Conservation (phyloP, 1,140 invertebrate genomes). For the Penaeus vannamei region DNA sequence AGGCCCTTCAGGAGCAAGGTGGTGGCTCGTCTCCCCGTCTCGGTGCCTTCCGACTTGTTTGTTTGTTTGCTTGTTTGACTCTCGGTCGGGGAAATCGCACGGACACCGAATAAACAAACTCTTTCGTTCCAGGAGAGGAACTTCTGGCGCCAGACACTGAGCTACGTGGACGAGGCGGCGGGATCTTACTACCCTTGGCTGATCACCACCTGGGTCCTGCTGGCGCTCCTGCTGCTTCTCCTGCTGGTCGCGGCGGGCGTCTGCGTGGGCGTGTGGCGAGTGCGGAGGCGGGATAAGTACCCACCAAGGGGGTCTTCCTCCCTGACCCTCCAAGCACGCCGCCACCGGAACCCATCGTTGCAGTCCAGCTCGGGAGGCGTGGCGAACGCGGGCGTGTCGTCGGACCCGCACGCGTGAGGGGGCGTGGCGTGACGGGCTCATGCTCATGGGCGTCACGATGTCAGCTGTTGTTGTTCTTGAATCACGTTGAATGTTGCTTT, state of each 20-base stretch:
- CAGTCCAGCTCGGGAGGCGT: neutral
- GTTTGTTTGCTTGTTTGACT: neutral
- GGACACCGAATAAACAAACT: neutral
- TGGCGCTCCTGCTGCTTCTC: constrained; percentile 40
- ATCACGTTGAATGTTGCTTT: too few relatives aligned
- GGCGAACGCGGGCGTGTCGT: neutral
- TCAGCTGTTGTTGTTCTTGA: too few relatives aligned
- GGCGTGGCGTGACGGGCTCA: too few relatives aligned
- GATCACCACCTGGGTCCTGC: constrained; percentile 42
- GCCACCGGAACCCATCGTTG: constrained; percentile 6
- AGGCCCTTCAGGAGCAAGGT: constrained; percentile 41
- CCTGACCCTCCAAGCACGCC: constrained; percentile 3
- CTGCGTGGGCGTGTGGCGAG: constrained; percentile 27
- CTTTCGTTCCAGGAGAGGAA: constrained; percentile 2
- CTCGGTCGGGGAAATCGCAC: neutral
- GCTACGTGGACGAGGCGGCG: neutral
- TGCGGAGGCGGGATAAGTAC: constrained; percentile 12
- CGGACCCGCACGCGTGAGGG: too few relatives aligned
- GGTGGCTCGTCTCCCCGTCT: neutral
- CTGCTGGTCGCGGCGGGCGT: neutral
- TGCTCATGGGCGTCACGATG: too few relatives aligned
- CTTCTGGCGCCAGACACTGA: constrained; percentile 40
- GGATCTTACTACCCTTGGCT: neutral
- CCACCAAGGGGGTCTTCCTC: neutral
- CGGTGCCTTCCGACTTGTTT: neutral